Evolutionary conservation across 2,888 invertebrate genomes (phyloP).

Genomic region (Noctuana brunneofusca): DNA sequence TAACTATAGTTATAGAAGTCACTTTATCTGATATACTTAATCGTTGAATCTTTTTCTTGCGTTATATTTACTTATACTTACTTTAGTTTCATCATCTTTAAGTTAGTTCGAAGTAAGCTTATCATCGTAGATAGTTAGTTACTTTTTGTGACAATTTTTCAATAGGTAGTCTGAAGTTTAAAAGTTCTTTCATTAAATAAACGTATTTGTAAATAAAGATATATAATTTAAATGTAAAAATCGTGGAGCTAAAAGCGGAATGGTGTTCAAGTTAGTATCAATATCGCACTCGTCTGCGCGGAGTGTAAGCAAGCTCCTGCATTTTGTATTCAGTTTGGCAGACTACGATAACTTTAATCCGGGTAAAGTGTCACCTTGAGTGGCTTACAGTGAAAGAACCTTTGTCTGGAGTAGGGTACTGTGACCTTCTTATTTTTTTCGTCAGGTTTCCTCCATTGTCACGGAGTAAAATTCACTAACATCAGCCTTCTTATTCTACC

Average conservation of each 20-base stretch:
- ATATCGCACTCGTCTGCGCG: conserved; percentile 16
- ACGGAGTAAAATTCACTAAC: conserved; percentile 67
- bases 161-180: no score
- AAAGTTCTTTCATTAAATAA: neutral
- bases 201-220: neutral
- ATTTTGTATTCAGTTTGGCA: conserved; percentile 81
- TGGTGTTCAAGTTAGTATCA: conserved; percentile 23
- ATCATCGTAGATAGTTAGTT: no score
- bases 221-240: conserved; percentile 7
- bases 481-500: conserved; percentile 41
- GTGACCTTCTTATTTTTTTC: conserved; percentile 75
- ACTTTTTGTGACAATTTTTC: no score
- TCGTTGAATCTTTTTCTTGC: neutral
- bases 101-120: no score
- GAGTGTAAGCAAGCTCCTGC: conserved; percentile 49
- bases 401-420: conserved; percentile 74
- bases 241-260: conserved; percentile 18
- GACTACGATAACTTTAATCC: conserved; percentile 81
- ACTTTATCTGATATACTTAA: neutral
- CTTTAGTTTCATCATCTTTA: no score
- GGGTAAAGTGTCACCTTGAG: conserved; percentile 81
- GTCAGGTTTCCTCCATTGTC: conserved; percentile 70
- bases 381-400: conserved; percentile 77
- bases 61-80: no score
- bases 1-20: neutral